Evolutionary conservation across 2,888 invertebrate species (phyloP).

Genomic region (Brachynemurus nebulosus): DNA sequence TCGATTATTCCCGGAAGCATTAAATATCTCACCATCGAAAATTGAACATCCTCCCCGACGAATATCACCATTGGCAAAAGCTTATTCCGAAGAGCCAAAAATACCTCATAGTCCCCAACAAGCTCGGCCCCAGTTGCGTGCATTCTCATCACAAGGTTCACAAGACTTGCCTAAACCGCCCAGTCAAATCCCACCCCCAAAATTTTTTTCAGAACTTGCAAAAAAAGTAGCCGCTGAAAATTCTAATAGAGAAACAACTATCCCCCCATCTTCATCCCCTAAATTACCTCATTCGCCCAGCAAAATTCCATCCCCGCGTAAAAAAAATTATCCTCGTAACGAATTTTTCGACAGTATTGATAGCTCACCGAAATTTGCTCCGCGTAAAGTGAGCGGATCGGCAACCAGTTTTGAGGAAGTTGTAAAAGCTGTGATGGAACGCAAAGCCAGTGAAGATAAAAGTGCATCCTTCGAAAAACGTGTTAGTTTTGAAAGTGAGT

Average conservation of each 20-base stretch:
- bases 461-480: constrained; percentile 13
- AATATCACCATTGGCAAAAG: constrained; percentile 12
- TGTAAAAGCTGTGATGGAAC: constrained; percentile 8
- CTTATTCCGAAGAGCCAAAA: constrained; percentile 17
- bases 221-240: constrained; percentile 8
- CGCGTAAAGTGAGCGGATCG: constrained; percentile 5
- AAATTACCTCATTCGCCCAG: constrained; percentile 5
- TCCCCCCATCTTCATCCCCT: not conserved
- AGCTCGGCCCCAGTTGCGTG: constrained; percentile 28
- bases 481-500: constrained; percentile 14
- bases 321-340: constrained; percentile 15
- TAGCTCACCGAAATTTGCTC: not conserved
- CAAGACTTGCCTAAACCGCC: constrained; percentile 13
- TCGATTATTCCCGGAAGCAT: not conserved
- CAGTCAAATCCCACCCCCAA: constrained; percentile 4
- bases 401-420: constrained; percentile 6
- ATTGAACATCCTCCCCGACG: constrained; percentile 13
- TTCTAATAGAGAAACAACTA: constrained; percentile 2
- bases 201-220: constrained; percentile 6
- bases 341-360: constrained; percentile 12
- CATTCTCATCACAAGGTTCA: constrained; percentile 23
- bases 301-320: constrained; percentile 13
- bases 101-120: constrained; percentile 18
- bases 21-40: not conserved
- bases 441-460: constrained; percentile 7